phyloP scores from a whole-genome alignment of 2,888 invertebrate genomes.

The Arctia plantaginis region DNA sequence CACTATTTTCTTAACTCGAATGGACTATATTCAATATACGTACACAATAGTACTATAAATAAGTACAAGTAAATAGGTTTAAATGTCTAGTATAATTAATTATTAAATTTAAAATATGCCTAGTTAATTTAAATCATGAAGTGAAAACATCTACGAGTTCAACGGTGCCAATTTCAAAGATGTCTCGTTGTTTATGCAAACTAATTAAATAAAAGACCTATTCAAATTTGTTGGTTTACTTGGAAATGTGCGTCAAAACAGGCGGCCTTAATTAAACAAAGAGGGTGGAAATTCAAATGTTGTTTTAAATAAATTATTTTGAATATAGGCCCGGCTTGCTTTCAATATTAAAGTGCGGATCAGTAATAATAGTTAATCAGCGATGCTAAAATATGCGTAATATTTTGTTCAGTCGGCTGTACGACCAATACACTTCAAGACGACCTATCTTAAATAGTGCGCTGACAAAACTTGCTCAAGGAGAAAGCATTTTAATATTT shows the following conservation, averaged over 20 bases:
- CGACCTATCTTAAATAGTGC: not conserved
- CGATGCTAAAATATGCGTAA: conserved; percentile 1
- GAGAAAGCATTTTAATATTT: not conserved
- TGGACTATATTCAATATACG: too few species aligned
- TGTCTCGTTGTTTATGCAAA: conserved; percentile 56
- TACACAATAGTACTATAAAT: not conserved
- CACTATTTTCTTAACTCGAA: too few species aligned
- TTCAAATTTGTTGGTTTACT: conserved; percentile 60
- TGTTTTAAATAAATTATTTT: conserved; percentile 51
- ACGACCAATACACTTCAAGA: not conserved
- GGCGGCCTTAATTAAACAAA: conserved; percentile 49
- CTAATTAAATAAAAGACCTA: conserved; percentile 63
- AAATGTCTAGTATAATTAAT: not conserved
- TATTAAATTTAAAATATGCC: not conserved
- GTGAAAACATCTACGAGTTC: conserved; percentile 18
- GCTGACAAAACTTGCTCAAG: not conserved
- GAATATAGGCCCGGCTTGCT: conserved; percentile 24
- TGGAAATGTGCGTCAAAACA: conserved; percentile 54
- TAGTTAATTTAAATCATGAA: conserved; percentile 5
- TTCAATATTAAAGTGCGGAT: conserved; percentile 31
- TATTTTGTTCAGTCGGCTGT: not conserved
- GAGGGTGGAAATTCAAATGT: conserved; percentile 45
- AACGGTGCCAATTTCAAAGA: conserved; percentile 51
- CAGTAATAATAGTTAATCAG: conserved; percentile 18
- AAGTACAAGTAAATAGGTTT: not conserved